Evolutionary conservation across 2,797 vertebrate species (phyloP).

Genomic region (Micropoecilia bifurca): DNA sequence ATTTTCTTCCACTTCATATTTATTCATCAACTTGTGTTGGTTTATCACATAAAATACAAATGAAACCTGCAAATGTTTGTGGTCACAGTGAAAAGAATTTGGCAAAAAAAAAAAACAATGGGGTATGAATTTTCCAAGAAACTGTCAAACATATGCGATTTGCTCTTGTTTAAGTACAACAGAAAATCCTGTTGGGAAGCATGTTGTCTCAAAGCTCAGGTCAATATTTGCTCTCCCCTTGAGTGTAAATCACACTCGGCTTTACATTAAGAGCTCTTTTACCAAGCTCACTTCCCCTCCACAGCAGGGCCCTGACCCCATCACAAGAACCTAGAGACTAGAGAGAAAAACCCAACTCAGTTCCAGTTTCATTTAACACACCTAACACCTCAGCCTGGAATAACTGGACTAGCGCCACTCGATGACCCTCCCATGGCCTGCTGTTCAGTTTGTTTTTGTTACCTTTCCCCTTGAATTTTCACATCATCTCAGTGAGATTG

Average conservation of each 20-base stretch:
- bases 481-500: constrained; percentile 51
- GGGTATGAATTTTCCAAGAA: not conserved
- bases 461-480: constrained; percentile 69
- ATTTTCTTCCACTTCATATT: not conserved
- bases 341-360: constrained; percentile 55
- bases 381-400: constrained; percentile 71
- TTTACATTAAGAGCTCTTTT: constrained; percentile 47
- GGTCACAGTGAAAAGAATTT: not conserved
- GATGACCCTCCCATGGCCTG: constrained; percentile 53
- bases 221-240: constrained; percentile 56
- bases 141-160: not conserved
- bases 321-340: constrained; percentile 68
- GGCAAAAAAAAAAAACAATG: not conserved
- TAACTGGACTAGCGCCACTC: constrained; percentile 73
- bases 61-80: not conserved
- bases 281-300: constrained; percentile 51
- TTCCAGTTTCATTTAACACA: constrained; percentile 75
- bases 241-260: constrained; percentile 51
- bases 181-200: constrained; percentile 22
- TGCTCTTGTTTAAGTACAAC: constrained; percentile 1
- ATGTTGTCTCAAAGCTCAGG: constrained; percentile 23
- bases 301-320: constrained; percentile 72
- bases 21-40: not conserved
- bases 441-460: constrained; percentile 73
- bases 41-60: not conserved